These are phyloP conservation scores for Gnatocerus cornutus DNA, from an alignment of 2,888 invertebrate genomes.

Conservation along the genomic window DNA sequence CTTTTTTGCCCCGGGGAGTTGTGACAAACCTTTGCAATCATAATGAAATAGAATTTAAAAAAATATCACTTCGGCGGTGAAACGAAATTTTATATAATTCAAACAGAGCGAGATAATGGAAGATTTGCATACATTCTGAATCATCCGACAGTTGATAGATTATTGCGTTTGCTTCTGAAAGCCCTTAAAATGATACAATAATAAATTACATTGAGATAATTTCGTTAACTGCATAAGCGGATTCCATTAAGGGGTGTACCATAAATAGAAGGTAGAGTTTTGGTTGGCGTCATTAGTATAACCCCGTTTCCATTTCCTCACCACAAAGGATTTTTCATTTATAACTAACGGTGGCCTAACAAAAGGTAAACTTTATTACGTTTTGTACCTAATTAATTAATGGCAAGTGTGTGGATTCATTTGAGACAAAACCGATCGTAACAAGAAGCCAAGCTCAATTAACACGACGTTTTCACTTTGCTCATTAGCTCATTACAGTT, in stretches of 20 bases:
- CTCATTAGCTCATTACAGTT: slow-evolving; percentile 23
- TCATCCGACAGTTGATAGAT: slow-evolving; percentile 37
- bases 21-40: not conserved
- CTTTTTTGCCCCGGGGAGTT: slow-evolving; percentile 5
- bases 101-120: slow-evolving; percentile 25
- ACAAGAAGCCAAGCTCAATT: slow-evolving; percentile 16
- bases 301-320: slow-evolving; percentile 8
- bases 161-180: slow-evolving; percentile 25
- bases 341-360: slow-evolving; percentile 11
- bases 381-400: slow-evolving; percentile 31
- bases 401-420: slow-evolving; percentile 22
- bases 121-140: slow-evolving; percentile 30
- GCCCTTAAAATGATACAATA: slow-evolving; percentile 36
- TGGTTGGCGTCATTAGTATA: slow-evolving; percentile 18
- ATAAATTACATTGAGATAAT: slow-evolving; percentile 33
- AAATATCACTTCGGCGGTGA: not conserved
- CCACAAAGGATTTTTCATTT: slow-evolving; percentile 24
- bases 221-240: slow-evolving; percentile 24
- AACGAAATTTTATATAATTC: slow-evolving; percentile 10
- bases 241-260: slow-evolving; percentile 30
- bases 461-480: slow-evolving; percentile 2
- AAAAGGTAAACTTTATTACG: slow-evolving; percentile 26
- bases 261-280: slow-evolving; percentile 32
- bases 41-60: slow-evolving; percentile 6
- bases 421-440: slow-evolving; percentile 20